phyloP scores from a whole-genome alignment of 2,888 invertebrate species.

The Petrolisthes manimaculis region DNA sequence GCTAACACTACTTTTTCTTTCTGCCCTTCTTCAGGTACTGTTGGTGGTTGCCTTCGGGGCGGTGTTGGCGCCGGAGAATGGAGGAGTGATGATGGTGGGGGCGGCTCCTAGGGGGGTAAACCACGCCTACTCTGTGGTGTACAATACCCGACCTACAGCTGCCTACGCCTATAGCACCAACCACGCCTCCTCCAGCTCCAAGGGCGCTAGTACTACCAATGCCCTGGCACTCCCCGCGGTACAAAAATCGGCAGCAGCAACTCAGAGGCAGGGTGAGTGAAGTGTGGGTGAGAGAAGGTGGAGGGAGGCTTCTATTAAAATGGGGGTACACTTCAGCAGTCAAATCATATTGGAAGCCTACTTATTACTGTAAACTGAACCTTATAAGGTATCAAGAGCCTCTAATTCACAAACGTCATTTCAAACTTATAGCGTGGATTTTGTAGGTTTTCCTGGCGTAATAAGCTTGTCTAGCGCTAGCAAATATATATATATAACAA shows the following conservation, averaged over 20 bases:
- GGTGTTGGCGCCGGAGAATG: constrained; percentile 42
- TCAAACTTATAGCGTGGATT: neutral
- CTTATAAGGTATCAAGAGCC: too few species aligned
- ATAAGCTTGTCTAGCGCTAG: neutral
- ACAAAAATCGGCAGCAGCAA: neutral
- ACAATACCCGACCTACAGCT: neutral
- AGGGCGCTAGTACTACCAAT: neutral
- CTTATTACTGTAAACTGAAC: too few species aligned
- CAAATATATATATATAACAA: too few species aligned
- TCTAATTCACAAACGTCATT: neutral
- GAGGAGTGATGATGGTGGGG: constrained; percentile 12
- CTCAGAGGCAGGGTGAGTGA: neutral
- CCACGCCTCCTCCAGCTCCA: constrained; percentile 28
- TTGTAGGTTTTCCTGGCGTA: neutral
- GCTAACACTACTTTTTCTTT: neutral
- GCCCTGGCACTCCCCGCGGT: constrained; percentile 1
- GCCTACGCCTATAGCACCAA: constrained; percentile 28
- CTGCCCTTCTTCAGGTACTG: constrained; percentile 23
- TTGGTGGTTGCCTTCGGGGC: constrained; percentile 36
- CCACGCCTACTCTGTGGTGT: constrained; percentile 1
- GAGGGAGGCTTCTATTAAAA: neutral
- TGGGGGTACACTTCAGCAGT: too few species aligned
- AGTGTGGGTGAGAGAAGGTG: neutral
- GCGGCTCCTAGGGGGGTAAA: neutral
- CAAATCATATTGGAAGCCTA: too few species aligned